Evolutionary conservation across 2,797 vertebrate genomes (phyloP), one percentile per base, ranked within the genome.

Genomic region (Basileuterus tristriatus): DNA sequence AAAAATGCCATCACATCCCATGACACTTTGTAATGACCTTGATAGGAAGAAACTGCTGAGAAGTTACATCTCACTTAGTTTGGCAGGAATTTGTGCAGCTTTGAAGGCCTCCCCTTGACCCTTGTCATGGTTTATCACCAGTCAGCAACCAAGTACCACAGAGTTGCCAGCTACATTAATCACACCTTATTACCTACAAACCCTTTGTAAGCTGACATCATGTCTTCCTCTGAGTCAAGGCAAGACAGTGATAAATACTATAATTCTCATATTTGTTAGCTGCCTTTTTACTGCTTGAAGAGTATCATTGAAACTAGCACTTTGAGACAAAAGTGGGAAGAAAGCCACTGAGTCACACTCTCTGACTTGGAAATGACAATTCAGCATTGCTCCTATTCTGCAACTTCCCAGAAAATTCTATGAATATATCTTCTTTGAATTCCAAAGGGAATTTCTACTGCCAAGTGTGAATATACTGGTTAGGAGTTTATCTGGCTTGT

Each of bases 21-120:
- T 53, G 88, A 70, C n/a, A 68, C 37, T 69, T 89, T 62, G 23
- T 29, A 83, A 89, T 90, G 44, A 92, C 86, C 70, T 96, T 93
- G 53, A 50, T 34, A 75, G 53, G 52, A 71, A 77, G 32, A 84
- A 79, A 21, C 18, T 69, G 30, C 39, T 65, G 58, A 88, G 53
- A 86, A 83, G 52, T 81, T 83, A 55, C 36, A 41, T 69, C 30
- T 94, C 63, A 46, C 22, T 91, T 53, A 55, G 53, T 50, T 24
- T 69, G n/a, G 32, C 13, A 87, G 69, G 36, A 83, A 26, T 82
- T 84, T 60, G 34, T 75, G 43, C 29, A 63, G 34, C 15, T 89
- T 65, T 22, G 15, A 85, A 59, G 64, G 75, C 3, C 32, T 88
- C 77, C 76, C 20, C n/a, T 62, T 72, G 41, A 47, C 71, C n/a